These are phyloP conservation scores for Prenolepis imparis DNA, from an alignment of 2,888 invertebrate species.

Conservation along the genomic window DNA sequence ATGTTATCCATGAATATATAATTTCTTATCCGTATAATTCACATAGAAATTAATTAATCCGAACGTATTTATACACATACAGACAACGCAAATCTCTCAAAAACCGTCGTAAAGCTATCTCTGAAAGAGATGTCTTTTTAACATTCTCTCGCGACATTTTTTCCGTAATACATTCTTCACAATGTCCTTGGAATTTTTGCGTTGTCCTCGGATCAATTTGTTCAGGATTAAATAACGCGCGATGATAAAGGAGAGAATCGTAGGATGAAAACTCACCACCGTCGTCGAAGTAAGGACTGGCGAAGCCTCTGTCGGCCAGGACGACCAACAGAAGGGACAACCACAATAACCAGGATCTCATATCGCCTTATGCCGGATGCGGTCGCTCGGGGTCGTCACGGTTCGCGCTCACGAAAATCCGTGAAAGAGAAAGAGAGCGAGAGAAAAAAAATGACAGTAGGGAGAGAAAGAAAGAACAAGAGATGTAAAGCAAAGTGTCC, in stretches of 20 bases:
- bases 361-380: constrained; percentile 55
- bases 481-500: constrained; percentile 3
- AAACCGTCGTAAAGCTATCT: background rate
- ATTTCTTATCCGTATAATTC: background rate
- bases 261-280: constrained; percentile 80
- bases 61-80: background rate
- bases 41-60: constrained; percentile 6
- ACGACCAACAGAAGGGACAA: constrained; percentile 78
- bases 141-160: background rate
- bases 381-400: constrained; percentile 49
- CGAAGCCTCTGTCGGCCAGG: constrained; percentile 76
- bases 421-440: constrained; percentile 26
- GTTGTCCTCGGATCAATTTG: background rate
- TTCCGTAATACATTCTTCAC: background rate
- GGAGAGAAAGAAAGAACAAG: too few species aligned
- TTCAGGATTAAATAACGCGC: background rate
- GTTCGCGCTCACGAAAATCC: constrained; percentile 9
- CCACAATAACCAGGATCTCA: constrained; percentile 81
- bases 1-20: background rate
- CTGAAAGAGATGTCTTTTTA: background rate
- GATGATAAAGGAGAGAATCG: background rate
- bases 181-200: background rate
- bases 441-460: too few species aligned
- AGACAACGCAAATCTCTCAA: background rate
- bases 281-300: constrained; percentile 82